These are phyloP conservation scores for Drosophila parabipectinata DNA, from an alignment of 1,140 invertebrate species.

Conservation along the genomic window DNA sequence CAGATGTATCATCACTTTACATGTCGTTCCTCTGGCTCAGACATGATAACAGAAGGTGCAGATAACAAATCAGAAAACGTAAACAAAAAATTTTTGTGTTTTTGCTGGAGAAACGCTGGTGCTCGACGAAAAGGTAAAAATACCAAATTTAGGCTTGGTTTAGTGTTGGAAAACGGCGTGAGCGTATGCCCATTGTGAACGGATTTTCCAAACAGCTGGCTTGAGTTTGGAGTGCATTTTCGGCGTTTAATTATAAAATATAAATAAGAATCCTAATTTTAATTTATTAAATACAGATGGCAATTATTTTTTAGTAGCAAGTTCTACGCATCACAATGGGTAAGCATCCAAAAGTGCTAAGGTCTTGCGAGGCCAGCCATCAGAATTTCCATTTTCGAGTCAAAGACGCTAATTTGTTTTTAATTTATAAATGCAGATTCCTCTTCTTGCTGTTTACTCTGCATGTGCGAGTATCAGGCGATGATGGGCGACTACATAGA, in stretches of 20 bases:
- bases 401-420: conserved; percentile 13
- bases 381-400: not conserved
- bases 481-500: conserved; percentile 44
- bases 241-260: conserved; percentile 37
- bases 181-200: conserved; percentile 4
- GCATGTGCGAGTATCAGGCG: conserved; percentile 58
- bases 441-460: conserved; percentile 49
- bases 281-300: conserved; percentile 21
- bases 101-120: not conserved
- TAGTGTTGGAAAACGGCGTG: not conserved
- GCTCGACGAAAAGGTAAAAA: not conserved
- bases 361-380: not conserved
- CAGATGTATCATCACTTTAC: not conserved
- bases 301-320: conserved; percentile 1
- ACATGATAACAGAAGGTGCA: not conserved
- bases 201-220: conserved; percentile 29
- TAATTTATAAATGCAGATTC: conserved; percentile 11
- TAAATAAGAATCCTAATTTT: conserved; percentile 32
- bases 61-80: conserved; percentile 14
- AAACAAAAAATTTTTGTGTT: conserved; percentile 20
- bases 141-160: not conserved
- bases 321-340: conserved; percentile 24
- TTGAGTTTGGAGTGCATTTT: conserved; percentile 27
- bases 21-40: not conserved
- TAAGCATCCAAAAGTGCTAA: not conserved